A percentile compares a stretch with the other conserved stretches of the same genome.
These are phyloP conservation scores for Aphidoletes aphidimyza DNA, from an alignment of 2,888 invertebrate species.

Conservation along the genomic window DNA sequence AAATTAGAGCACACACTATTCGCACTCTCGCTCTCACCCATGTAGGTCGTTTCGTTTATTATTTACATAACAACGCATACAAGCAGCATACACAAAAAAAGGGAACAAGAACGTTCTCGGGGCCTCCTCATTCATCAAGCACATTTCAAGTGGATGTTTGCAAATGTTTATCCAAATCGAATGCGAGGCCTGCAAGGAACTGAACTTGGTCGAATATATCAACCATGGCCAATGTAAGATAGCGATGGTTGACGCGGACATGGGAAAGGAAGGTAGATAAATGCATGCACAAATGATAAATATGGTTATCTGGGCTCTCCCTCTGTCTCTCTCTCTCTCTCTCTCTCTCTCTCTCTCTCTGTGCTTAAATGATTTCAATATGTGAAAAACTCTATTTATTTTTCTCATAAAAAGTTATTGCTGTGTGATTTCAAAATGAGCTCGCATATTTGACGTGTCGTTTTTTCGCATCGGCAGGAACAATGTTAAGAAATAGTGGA, in stretches of 20 bases:
- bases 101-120: neutral
- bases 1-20: slow-evolving; percentile 23
- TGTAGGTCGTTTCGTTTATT: slow-evolving; percentile 34
- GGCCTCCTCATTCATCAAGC: neutral
- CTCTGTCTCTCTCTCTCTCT: no score
- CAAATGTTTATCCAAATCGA: slow-evolving; percentile 31
- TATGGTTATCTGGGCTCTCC: slow-evolving; percentile 2
- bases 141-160: slow-evolving; percentile 32
- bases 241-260: no score
- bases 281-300: slow-evolving; percentile 32
- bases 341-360: no score
- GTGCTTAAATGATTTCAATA: slow-evolving; percentile 39
- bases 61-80: slow-evolving; percentile 33
- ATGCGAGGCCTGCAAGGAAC: neutral
- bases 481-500: neutral
- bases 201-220: neutral
- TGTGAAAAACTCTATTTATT: slow-evolving; percentile 49
- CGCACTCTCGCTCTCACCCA: neutral
- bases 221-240: neutral
- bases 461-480: slow-evolving; percentile 20
- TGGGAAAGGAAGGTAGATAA: slow-evolving; percentile 40
- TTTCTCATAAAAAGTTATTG: slow-evolving; percentile 51
- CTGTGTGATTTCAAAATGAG: slow-evolving; percentile 13
- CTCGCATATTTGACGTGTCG: neutral
- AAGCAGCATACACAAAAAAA: neutral